phyloP scores from a whole-genome alignment of 2,797 vertebrate species.

The Megaceryle alcyon region DNA sequence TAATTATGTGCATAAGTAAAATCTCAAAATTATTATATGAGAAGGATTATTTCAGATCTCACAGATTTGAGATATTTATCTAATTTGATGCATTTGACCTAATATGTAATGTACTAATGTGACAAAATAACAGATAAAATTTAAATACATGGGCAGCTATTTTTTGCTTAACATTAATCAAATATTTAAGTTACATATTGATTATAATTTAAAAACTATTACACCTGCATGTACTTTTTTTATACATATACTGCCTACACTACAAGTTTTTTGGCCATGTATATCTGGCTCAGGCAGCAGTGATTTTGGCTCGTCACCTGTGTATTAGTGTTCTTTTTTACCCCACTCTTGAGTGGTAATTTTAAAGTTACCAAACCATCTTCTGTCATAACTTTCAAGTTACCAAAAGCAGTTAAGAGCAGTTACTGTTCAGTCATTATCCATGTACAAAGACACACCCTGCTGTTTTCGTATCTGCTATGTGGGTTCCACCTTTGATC shows the following conservation, averaged over 20 bases:
- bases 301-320: not conserved
- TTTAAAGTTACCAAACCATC: not conserved
- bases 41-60: not conserved
- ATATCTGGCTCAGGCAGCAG: not conserved
- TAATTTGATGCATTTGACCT: not conserved
- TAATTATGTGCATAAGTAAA: not conserved
- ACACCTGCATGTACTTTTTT: not conserved
- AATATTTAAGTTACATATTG: not conserved
- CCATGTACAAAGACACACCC: slow-evolving; percentile 82
- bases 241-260: not conserved
- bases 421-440: not conserved
- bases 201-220: not conserved
- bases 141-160: not conserved
- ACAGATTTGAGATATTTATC: not conserved
- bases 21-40: not conserved
- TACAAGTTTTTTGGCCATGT: not conserved
- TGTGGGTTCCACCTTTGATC: slow-evolving; percentile 87
- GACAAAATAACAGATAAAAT: not conserved
- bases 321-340: not conserved
- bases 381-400: not conserved
- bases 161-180: not conserved
- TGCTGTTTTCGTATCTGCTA: slow-evolving; percentile 94
- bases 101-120: not conserved
- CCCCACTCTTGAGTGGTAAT: not conserved
- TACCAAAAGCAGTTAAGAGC: not conserved